A percentile compares a stretch with the other conserved stretches of the same genome.
These are phyloP conservation scores for Cathartes aura DNA, from an alignment of 2,113 vertebrate genomes.

Conservation along the genomic window DNA sequence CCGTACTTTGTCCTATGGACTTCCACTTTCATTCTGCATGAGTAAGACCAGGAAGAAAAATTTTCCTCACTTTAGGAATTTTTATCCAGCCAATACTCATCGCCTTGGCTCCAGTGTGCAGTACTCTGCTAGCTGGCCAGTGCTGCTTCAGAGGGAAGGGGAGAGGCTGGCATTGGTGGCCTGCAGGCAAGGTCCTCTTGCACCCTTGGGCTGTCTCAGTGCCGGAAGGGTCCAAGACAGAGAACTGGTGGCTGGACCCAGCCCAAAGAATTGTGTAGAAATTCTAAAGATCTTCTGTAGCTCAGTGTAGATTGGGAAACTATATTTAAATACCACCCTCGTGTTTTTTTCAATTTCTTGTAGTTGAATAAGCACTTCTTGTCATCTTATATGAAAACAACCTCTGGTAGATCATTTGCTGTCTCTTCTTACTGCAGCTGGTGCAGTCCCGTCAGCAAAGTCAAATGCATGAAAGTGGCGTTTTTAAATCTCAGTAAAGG, in stretches of 20 bases:
- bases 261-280: neutral
- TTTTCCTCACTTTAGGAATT: neutral
- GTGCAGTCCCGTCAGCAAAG: neutral
- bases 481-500: neutral
- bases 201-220: neutral
- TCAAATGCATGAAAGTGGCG: neutral
- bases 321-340: conserved; percentile 1
- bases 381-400: neutral
- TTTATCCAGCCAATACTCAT: neutral
- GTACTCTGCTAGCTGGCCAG: neutral
- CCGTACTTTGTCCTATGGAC: neutral
- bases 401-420: neutral
- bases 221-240: neutral
- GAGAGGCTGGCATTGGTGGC: neutral
- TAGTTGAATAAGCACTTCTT: neutral
- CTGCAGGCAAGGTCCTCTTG: neutral
- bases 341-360: neutral
- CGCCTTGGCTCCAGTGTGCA: neutral
- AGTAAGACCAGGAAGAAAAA: neutral
- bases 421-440: neutral
- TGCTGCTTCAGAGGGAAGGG: neutral
- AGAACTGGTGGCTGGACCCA: neutral
- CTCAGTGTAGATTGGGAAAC: neutral
- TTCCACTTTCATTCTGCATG: neutral
- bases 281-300: neutral